Base-by-base conservation (phyloP, 2,888 invertebrate genomes). In the Bugula neritina region DNA sequence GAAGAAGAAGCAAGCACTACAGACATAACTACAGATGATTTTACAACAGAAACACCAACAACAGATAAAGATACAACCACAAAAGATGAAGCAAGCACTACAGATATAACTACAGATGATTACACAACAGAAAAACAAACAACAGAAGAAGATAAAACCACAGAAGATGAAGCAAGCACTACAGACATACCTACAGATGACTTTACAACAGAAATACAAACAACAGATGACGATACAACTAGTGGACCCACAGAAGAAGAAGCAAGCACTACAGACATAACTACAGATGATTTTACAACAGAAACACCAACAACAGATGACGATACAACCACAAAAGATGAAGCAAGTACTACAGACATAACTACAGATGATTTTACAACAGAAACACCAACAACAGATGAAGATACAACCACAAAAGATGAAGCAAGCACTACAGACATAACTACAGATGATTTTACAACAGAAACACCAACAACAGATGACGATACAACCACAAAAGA, bases 361-460 rank as follows among this genome's bases (percentile, higher is more conserved):
- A 13, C 55, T n/a, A 23, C 55, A 52, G 52, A 52, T 55, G 55
- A 23, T 13, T 55, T 17, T 55, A 55, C 55, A n/a, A 55, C 55
- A 17, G 55, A 55, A 43, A 17, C 17, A 43, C 43, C 43, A 43
- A 43, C 43, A 43, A n/a, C n/a, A n/a, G n/a, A n/a, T n/a, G n/a
- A n/a, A n/a, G n/a, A n/a, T n/a, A n/a, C 17, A 17, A 10, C 43
- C 17, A 43, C 43, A 17, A 17, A 43, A 43, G 5, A 43, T 43
- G 17, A 5, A 17, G 17, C 43, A 43, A 17, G 17, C 17, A 43
- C 10, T 43, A 43, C 43, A 5, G 43, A 43, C 43, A 43, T 43
- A 17, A 10, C 43, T 10, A 43, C 43, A 43, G 43, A 43, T 10
- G n/a, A n/a, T n/a, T 43, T 10, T 43, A 43, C 43, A 17, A 43